Evolutionary conservation across 2,797 vertebrate species (phyloP).

Genomic region (Kryptolebias ocellatus): DNA sequence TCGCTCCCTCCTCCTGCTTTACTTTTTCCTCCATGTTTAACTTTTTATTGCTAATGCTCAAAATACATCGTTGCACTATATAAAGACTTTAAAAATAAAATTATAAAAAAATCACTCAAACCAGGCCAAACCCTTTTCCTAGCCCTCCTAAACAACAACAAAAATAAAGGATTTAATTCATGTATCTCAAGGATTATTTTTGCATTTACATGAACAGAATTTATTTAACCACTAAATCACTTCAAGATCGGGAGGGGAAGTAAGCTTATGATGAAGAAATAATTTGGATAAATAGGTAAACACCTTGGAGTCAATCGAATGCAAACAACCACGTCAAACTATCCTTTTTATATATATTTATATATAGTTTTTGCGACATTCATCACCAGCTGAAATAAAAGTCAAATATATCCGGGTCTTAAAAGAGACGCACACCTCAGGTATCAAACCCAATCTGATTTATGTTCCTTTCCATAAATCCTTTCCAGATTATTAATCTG

Average conservation of each 20-base stretch:
- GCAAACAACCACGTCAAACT: conserved; percentile 2
- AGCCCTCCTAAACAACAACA: background rate
- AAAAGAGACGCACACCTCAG: conserved; percentile 64
- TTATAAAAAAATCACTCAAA: conserved; percentile 16
- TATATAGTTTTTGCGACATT: conserved; percentile 37
- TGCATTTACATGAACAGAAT: conserved; percentile 38
- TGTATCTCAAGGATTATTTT: conserved; percentile 52
- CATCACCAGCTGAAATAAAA: conserved; percentile 63
- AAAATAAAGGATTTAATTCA: conserved; percentile 22
- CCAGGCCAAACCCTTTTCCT: conserved; percentile 7
- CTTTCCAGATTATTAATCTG: conserved; percentile 23
- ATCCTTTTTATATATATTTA: conserved; percentile 2
- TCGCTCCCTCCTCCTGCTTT: conserved; percentile 11
- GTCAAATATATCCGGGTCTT: conserved; percentile 41
- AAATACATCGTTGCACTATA: conserved; percentile 78
- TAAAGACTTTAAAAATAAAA: conserved; percentile 25
- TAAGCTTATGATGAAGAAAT: conserved; percentile 41
- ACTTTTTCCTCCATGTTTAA: conserved; percentile 58
- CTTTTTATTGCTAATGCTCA: conserved; percentile 70
- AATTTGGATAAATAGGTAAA: conserved; percentile 6
- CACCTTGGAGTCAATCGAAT: conserved; percentile 4
- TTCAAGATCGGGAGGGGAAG: conserved; percentile 2
- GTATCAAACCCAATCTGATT: conserved; percentile 66
- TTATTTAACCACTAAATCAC: conserved; percentile 26
- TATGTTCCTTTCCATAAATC: conserved; percentile 47